These are phyloP conservation scores for Zaprionus ornatus DNA, from an alignment of 1,140 invertebrate species.

Conservation along the genomic window DNA sequence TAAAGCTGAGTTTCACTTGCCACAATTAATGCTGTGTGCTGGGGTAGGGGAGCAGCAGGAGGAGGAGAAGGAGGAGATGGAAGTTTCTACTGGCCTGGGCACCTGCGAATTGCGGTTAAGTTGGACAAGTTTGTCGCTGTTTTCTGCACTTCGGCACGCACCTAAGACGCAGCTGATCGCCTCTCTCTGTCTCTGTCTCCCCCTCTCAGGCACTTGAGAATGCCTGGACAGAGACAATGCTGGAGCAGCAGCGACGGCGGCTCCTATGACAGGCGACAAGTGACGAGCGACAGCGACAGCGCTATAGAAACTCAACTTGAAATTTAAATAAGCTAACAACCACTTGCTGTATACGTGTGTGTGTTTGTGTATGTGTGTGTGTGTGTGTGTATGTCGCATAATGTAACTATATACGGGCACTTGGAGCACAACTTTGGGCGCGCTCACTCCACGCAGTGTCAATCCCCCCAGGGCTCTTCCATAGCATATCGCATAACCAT, in stretches of 20 bases:
- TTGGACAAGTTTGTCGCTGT: conserved; percentile 4
- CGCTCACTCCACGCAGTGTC: background rate
- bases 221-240: conserved; percentile 17
- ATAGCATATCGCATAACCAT: conserved; percentile 17
- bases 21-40: no score
- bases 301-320: conserved; percentile 56
- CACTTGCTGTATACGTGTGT: conserved; percentile 2
- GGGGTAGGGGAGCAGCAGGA: no score
- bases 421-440: conserved; percentile 36
- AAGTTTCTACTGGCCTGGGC: background rate
- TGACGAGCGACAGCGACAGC: conserved; percentile 30
- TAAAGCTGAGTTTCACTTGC: background rate
- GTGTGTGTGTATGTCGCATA: conserved; percentile 46
- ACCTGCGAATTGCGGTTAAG: background rate
- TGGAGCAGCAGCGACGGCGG: background rate
- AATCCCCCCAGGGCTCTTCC: background rate
- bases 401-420: conserved; percentile 72
- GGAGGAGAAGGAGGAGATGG: background rate
- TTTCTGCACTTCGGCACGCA: conserved; percentile 43
- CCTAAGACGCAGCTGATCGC: conserved; percentile 1
- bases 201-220: background rate
- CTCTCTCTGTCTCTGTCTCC: background rate
- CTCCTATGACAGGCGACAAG: conserved; percentile 33
- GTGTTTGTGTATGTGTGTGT: background rate
- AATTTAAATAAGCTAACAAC: conserved; percentile 66